These are phyloP conservation scores for Esox lucius DNA, from an alignment of 2,797 vertebrate genomes.

Conservation along the genomic window DNA sequence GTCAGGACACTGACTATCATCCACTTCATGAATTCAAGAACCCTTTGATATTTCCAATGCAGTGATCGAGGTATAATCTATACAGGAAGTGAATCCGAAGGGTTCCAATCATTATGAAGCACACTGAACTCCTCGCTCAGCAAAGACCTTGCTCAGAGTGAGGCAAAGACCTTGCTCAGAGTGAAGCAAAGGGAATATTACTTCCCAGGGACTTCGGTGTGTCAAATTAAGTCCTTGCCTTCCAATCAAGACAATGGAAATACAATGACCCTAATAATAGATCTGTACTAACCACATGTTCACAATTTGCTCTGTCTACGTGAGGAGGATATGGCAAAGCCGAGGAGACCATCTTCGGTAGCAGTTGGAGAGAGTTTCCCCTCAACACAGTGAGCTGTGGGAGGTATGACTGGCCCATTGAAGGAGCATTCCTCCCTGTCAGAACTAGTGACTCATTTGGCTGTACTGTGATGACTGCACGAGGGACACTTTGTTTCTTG, in stretches of 20 bases:
- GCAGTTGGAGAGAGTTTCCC: neutral
- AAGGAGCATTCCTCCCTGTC: conserved; percentile 1
- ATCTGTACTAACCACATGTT: neutral
- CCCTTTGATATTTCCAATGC: neutral
- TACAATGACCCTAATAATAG: neutral
- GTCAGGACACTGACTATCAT: neutral
- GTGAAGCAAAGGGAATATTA: neutral
- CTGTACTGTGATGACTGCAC: neutral
- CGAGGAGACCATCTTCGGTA: neutral
- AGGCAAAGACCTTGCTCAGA: neutral
- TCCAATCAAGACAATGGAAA: neutral
- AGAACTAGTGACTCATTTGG: neutral
- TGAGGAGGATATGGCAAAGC: neutral
- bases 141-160: neutral
- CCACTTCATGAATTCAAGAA: neutral
- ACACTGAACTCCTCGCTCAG: neutral
- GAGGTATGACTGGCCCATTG: neutral
- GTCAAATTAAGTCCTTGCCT: neutral
- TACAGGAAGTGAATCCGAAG: neutral
- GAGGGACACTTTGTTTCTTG: neutral
- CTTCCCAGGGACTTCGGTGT: neutral
- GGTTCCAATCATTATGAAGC: neutral
- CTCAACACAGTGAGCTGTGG: neutral
- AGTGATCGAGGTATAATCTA: neutral
- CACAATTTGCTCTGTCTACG: neutral